Evolutionary conservation across 2,888 invertebrate species (phyloP).

Genomic region (Microctonus hyperodae): DNA sequence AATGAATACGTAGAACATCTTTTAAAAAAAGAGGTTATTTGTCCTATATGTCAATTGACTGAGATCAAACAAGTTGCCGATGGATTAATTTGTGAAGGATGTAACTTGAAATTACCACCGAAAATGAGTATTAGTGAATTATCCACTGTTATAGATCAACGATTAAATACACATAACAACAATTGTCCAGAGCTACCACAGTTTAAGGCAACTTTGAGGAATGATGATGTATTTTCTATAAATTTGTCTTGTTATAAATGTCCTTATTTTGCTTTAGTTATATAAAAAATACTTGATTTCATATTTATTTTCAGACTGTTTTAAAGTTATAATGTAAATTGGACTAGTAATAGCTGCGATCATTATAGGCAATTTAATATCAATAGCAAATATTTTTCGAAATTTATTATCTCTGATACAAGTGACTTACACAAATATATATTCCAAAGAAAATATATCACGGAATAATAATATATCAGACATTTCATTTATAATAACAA

Average conservation of each 20-base stretch:
- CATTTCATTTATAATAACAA: slow-evolving; percentile 29
- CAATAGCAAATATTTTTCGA: too few species aligned
- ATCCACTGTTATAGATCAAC: slow-evolving; percentile 45
- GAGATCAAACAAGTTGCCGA: slow-evolving; percentile 41
- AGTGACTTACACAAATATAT: slow-evolving; percentile 48
- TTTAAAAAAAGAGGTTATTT: slow-evolving; percentile 51
- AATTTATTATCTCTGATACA: background rate
- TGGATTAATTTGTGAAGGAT: slow-evolving; percentile 49
- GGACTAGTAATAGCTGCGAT: too few species aligned
- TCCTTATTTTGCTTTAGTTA: slow-evolving; percentile 42
- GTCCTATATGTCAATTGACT: slow-evolving; percentile 60
- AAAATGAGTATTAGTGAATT: slow-evolving; percentile 44
- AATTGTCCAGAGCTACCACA: slow-evolving; percentile 45
- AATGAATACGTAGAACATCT: slow-evolving; percentile 48
- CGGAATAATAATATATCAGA: slow-evolving; percentile 29
- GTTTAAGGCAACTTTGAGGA: slow-evolving; percentile 52
- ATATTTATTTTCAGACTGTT: slow-evolving; percentile 44
- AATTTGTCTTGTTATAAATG: slow-evolving; percentile 55
- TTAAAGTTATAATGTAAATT: too few species aligned
- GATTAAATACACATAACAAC: slow-evolving; percentile 48
- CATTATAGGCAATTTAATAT: too few species aligned
- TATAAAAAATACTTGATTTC: slow-evolving; percentile 31
- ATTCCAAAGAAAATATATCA: slow-evolving; percentile 46
- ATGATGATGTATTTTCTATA: slow-evolving; percentile 44
- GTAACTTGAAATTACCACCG: slow-evolving; percentile 49